These are phyloP conservation scores for Pelochelys cantorii DNA, from an alignment of 2,797 vertebrate species.

Conservation along the genomic window DNA sequence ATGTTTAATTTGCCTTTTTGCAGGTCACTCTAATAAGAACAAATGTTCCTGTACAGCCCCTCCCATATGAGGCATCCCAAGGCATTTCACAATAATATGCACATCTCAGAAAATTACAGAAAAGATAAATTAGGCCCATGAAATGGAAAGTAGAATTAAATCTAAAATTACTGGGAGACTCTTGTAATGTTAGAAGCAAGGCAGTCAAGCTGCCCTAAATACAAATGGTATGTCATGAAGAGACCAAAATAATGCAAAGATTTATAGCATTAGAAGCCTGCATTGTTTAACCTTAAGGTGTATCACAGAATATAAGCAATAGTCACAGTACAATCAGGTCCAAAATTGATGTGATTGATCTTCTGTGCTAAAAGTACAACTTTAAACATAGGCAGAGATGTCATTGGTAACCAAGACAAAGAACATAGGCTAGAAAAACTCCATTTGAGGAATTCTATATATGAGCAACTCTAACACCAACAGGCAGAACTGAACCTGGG, in stretches of 20 bases:
- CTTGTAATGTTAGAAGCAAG: not conserved
- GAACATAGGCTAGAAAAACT: not conserved
- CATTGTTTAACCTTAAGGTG: not conserved
- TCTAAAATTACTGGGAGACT: not conserved
- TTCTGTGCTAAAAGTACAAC: not conserved
- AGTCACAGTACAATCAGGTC: not conserved
- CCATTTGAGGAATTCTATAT: not conserved
- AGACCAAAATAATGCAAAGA: not conserved
- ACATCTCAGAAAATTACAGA: conserved; percentile 27
- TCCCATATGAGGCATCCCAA: conserved; percentile 45
- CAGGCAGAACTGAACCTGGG: too few species aligned
- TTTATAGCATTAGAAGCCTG: not conserved
- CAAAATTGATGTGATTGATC: not conserved
- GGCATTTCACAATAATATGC: conserved; percentile 28
- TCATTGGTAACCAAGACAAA: not conserved
- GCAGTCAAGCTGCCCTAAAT: not conserved
- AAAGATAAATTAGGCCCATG: conserved; percentile 19
- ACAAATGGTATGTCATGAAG: not conserved
- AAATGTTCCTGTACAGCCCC: conserved; percentile 40
- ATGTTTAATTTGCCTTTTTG: conserved; percentile 69
- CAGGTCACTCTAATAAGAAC: conserved; percentile 50
- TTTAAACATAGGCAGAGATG: not conserved
- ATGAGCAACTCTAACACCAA: not conserved
- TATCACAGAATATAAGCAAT: not conserved
- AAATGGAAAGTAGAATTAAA: conserved; percentile 21